Conservation (phyloP, 2,888 invertebrate genomes). For the Drosophila prolongata region DNA sequence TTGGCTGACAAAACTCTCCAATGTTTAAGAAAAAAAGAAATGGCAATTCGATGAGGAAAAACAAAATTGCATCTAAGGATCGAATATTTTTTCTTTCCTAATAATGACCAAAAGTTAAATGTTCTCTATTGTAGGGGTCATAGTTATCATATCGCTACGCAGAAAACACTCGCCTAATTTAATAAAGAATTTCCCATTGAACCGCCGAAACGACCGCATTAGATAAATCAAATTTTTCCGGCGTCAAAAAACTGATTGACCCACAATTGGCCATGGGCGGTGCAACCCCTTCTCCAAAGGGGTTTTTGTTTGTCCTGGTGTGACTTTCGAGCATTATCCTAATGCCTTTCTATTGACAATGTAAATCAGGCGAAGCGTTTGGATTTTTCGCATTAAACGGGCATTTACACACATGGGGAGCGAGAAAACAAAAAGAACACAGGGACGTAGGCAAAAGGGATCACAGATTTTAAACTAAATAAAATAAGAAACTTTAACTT, state of each 20-base stretch:
- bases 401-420: constrained; percentile 14
- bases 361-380: constrained; percentile 41
- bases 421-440: constrained; percentile 2
- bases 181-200: constrained; percentile 24
- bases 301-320: constrained; percentile 21
- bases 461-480: not conserved
- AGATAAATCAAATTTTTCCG: constrained; percentile 55
- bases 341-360: constrained; percentile 69
- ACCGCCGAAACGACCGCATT: constrained; percentile 38
- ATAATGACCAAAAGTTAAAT: constrained; percentile 4
- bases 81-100: not conserved
- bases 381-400: constrained; percentile 36
- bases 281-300: not conserved
- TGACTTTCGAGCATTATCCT: constrained; percentile 57
- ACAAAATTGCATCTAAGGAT: not conserved
- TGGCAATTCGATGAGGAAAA: constrained; percentile 4
- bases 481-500: no score
- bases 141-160: not conserved
- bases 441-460: not conserved
- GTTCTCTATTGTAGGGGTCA: not conserved
- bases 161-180: constrained; percentile 30
- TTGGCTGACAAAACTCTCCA: constrained; percentile 24
- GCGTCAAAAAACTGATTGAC: constrained; percentile 62
- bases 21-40: constrained; percentile 1
- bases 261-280: constrained; percentile 26